Evolutionary conservation across 2,113 vertebrate genomes (phyloP), one percentile per base, ranked within the genome.

Genomic region (Carassius carassius): DNA sequence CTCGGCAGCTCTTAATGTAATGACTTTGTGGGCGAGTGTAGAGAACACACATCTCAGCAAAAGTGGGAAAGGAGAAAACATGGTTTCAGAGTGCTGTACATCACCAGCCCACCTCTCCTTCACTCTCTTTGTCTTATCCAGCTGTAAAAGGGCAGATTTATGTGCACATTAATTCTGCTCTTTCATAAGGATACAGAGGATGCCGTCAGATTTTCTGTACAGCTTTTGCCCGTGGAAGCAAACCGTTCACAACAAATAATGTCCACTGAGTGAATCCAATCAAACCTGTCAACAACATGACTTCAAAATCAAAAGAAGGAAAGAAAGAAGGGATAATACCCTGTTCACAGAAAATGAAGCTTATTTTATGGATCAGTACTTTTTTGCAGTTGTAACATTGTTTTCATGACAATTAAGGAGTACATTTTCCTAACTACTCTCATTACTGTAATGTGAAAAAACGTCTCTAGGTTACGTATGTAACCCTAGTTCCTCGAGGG

Each of bases 131-230:
- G 35, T 77, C 82, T 76, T 47, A 4, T 75, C 74, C 88, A 88
- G 84, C 91, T 91, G 89, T 91, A 91, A 92, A 92, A 92, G 81
- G 90, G 86, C 88, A 93, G 93, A 92, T 92, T 93, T 93, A 92
- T 89, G 86, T 63, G 23, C 81, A 80, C 90, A 93, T 93, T 90
- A 90, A 94, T 92, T 72, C 90, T 86, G 83, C 54, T 89, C 83
- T 87, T 85, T 91, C 89, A 90, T 87, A 88, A 92, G 90, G 80
- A 92, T 90, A 91, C 19, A 58, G 56, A 10, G n/a, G 19, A 58
- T 41, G 32, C 91, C 87, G 56, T 86, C 74, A 79, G 82, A 83
- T 49, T 25, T n/a, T 54, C 16, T 47, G 5, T n/a, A 8, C 32
- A 9, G 0, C 35, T 12, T 41, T 5, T 41, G 32, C 17, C 17